Evolutionary conservation across 2,113 vertebrate species (phyloP), one percentile per base, ranked within the genome.

Genomic region (Alethe castanea): DNA sequence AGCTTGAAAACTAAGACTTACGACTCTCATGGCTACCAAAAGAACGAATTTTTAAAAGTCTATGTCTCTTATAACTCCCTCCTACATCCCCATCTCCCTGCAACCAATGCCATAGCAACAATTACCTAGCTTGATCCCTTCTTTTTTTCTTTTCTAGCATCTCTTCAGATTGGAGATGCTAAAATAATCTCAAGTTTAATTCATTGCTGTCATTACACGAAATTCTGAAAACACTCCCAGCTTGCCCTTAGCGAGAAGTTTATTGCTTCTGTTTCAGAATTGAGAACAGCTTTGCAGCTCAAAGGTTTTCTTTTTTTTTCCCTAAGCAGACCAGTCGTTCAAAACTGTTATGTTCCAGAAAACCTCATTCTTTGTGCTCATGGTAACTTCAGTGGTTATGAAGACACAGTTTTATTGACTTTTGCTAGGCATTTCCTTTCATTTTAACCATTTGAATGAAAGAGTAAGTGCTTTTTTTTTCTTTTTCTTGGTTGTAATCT

Each of bases 231-330:
- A 26, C 35, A 31, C 44, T 73, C 18, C 18, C 48, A 65, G 25
- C 23, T 54, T 54, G 77, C 7, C 26, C 44, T 70, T 66, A 69
- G 23, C 23, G 73, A 83, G 8, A 81, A 36, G 11, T 52, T 64
- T 42, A 88, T 50, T 66, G 18, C 33, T 88, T 70, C 36, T 73
- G 17, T 54, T 90, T 73, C 71, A 80, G 62, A 69, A 29, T 5
- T 8, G 35, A 78, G 26, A 66, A 85, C 64, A 69, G 14, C 35
- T 44, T 19, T 84, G 23, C 61, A 69, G 42, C 53, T 65, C 44
- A 52, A 54, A 33, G 6, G 6, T 0, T 0, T 45, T 40, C 13
- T 40, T 44, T 9, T 18, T 17, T n/a, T n/a, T 13, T 29, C 12
- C 8, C 18, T 40, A 65, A 65, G n/a, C 17, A 90, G 15, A 79